Evolutionary conservation across 2,888 invertebrate species (phyloP).

Genomic region (Lochmaea crataegi): DNA sequence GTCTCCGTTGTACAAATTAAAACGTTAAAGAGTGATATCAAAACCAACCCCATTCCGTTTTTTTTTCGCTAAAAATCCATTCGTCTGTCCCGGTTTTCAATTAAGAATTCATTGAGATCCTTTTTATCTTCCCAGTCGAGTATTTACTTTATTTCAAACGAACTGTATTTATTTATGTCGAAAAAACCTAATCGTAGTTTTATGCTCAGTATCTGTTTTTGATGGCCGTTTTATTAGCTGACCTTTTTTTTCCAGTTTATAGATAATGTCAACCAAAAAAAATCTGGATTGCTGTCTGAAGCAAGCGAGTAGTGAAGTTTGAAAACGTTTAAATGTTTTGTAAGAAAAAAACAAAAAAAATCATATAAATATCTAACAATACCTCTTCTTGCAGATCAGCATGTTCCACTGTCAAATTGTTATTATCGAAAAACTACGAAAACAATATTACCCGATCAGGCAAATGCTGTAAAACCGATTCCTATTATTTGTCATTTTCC

Average conservation of each 20-base stretch:
- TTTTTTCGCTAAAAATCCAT: background rate
- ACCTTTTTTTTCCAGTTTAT: slow-evolving; percentile 13
- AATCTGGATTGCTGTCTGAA: background rate
- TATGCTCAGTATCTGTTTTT: slow-evolving; percentile 13
- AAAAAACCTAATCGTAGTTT: slow-evolving; percentile 10
- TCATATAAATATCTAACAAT: no score
- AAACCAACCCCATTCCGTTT: background rate
- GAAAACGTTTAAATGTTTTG: no score
- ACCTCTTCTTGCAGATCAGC: no score
- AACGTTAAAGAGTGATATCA: background rate
- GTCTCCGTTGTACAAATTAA: background rate
- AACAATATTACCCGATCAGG: background rate
- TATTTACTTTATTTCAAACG: background rate
- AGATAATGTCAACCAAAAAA: background rate
- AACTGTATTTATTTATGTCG: background rate
- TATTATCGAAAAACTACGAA: background rate
- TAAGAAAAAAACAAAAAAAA: no score
- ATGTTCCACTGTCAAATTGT: no score
- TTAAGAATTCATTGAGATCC: background rate
- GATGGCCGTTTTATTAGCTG: slow-evolving; percentile 5
- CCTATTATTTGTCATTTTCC: background rate
- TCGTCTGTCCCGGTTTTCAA: background rate
- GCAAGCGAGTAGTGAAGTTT: background rate
- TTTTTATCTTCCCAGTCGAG: background rate
- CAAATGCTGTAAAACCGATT: background rate